phyloP scores from a whole-genome alignment of 2,113 vertebrate genomes.

The Catharus bicknelli region DNA sequence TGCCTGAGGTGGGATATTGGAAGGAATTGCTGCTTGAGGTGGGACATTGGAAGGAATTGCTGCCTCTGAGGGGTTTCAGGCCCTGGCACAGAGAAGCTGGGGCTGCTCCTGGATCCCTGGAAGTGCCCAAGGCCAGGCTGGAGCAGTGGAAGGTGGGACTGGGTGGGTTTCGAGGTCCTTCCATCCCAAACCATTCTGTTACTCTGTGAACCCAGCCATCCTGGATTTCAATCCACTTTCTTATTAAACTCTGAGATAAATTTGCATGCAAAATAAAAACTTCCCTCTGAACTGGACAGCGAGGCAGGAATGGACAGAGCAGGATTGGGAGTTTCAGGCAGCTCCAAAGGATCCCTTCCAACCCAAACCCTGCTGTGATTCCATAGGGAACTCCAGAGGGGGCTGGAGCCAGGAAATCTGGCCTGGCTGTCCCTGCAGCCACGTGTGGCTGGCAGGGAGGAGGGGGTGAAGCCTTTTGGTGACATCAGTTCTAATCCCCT shows the following conservation, averaged over 20 bases:
- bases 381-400: accelerated
- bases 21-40: neutral
- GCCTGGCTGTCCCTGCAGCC: neutral
- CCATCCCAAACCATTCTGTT: neutral
- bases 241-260: neutral
- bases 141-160: accelerated
- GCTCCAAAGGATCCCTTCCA: neutral
- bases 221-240: neutral
- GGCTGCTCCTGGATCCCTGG: neutral
- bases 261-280: accelerated
- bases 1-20: neutral
- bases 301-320: accelerated
- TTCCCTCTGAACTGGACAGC: neutral
- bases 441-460: neutral
- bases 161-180: neutral
- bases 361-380: neutral
- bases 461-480: neutral
- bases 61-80: neutral
- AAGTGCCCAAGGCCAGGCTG: neutral
- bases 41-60: neutral
- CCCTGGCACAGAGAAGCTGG: neutral
- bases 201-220: no score
- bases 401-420: neutral
- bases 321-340: neutral
- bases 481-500: neutral